Percentiles rank a stretch among this genome's conserved stretches.
These are phyloP conservation scores for Monomorium pharaonis DNA, from an alignment of 1,140 invertebrate genomes.

Conservation along the genomic window DNA sequence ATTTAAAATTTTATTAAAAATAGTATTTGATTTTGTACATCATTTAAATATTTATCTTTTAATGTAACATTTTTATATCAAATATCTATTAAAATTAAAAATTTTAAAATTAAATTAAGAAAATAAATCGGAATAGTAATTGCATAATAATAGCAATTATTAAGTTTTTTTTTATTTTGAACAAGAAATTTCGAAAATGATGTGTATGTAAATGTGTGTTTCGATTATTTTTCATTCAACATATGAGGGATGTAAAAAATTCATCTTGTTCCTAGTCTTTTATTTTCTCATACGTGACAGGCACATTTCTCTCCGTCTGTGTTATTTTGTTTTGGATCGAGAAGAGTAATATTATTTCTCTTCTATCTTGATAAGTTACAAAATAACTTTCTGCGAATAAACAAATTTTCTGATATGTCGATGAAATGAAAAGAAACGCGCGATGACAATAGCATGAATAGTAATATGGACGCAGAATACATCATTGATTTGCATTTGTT, in stretches of 20 bases:
- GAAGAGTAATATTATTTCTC: slow-evolving; percentile 6
- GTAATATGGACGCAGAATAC: neutral
- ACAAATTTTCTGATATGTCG: slow-evolving; percentile 10
- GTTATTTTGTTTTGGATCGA: neutral
- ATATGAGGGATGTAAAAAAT: slow-evolving; percentile 5
- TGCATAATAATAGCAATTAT: neutral
- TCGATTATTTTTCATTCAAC: slow-evolving; percentile 20
- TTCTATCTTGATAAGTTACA: slow-evolving; percentile 9
- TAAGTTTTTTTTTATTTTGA: too few species aligned
- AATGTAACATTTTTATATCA: too few species aligned
- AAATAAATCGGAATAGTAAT: neutral
- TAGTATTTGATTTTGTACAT: too few species aligned
- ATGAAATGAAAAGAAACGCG: neutral
- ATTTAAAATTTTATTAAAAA: too few species aligned
- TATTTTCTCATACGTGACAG: neutral
- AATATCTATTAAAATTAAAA: too few species aligned
- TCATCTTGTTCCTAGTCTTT: neutral
- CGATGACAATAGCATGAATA: neutral
- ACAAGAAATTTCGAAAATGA: neutral
- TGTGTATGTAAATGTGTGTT: neutral
- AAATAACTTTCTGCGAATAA: neutral
- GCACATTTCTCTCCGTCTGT: neutral
- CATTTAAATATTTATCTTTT: too few species aligned
- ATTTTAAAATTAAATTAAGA: too few species aligned
- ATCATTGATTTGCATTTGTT: neutral